A percentile compares a stretch with the other conserved stretches of the same genome.
Conservation (phyloP, 2,113 vertebrate species). For the Sciurus niger region DNA sequence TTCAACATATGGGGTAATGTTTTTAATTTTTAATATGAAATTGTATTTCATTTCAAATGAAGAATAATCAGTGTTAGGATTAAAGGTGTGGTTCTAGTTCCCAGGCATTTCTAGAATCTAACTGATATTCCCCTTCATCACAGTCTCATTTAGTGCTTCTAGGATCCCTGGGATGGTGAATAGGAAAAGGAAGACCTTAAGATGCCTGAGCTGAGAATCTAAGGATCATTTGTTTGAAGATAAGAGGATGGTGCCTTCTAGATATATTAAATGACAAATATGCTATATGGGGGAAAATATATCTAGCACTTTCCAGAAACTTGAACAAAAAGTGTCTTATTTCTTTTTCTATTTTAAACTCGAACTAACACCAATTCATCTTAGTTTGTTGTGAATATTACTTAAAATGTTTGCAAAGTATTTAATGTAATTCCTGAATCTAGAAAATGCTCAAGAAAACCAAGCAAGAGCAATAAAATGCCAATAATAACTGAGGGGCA, state of each 20-base stretch:
- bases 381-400: background rate
- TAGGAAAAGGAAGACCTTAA: background rate
- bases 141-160: background rate
- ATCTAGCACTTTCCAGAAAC: background rate
- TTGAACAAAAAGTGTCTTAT: background rate
- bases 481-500: background rate
- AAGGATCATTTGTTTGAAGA: background rate
- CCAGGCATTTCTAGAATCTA: background rate
- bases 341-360: background rate
- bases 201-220: background rate
- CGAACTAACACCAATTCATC: background rate
- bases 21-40: background rate
- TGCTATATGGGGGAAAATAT: background rate
- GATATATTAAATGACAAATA: background rate
- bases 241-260: background rate
- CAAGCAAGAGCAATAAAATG: slow-evolving; percentile 1
- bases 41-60: background rate
- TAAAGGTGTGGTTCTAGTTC: background rate
- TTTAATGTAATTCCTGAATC: background rate
- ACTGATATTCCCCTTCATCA: accelerated
- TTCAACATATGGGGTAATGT: background rate
- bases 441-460: background rate
- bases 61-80: background rate
- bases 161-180: too few relatives aligned
- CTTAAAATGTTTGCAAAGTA: background rate